phyloP scores from a whole-genome alignment of 2,113 vertebrate species.

The Aptenodytes forsteri region DNA sequence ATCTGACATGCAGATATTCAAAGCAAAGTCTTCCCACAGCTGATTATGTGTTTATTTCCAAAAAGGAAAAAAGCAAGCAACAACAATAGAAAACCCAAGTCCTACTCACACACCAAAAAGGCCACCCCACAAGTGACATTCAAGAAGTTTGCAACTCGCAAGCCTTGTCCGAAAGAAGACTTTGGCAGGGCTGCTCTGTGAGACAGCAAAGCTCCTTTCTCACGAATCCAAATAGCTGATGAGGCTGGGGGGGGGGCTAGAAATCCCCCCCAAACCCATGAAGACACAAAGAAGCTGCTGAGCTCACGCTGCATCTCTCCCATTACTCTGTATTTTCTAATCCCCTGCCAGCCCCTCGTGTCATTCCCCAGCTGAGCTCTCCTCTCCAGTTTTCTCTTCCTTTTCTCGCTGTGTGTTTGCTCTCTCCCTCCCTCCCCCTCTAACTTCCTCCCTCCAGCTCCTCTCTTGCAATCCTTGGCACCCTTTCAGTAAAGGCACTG shows the following conservation, averaged over 20 bases:
- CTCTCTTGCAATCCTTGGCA: not conserved
- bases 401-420: not conserved
- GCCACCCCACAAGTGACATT: accelerated
- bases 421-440: not conserved
- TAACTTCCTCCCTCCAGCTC: not conserved
- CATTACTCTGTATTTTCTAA: not conserved
- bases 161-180: accelerated
- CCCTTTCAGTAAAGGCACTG: not conserved
- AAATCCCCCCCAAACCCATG: not conserved
- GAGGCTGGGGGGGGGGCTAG: too few relatives aligned
- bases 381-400: not conserved
- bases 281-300: not conserved
- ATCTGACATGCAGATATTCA: accelerated
- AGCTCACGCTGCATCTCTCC: not conserved
- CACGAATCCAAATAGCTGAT: accelerated
- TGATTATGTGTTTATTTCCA: accelerated
- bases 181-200: not conserved
- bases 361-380: not conserved
- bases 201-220: not conserved
- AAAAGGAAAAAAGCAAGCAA: too few relatives aligned
- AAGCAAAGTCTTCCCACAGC: not conserved
- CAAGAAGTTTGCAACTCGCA: not conserved
- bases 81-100: not conserved
- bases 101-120: accelerated
- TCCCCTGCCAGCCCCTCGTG: not conserved